Percentiles rank a stretch among this genome's conserved stretches.
Conservation (phyloP, 1,140 invertebrate genomes). For the Achroia grisella region DNA sequence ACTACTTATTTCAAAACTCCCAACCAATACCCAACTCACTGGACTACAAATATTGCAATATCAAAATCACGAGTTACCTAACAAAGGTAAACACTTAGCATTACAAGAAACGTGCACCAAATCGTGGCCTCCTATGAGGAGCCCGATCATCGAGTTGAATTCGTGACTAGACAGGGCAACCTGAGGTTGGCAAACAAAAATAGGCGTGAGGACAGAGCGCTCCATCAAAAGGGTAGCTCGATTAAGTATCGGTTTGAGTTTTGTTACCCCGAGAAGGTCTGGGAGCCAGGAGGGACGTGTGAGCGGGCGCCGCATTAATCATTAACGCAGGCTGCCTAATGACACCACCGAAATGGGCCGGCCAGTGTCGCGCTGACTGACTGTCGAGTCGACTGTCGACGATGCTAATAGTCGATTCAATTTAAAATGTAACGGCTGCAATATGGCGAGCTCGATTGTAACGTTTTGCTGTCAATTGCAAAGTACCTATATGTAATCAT, state of each 20-base stretch:
- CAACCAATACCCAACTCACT: no score
- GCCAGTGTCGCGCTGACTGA: slow-evolving; percentile 32
- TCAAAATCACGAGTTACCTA: no score
- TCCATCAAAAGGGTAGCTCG: slow-evolving; percentile 68
- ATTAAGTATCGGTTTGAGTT: slow-evolving; percentile 66
- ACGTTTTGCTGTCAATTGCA: not conserved
- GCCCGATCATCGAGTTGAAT: slow-evolving; percentile 23
- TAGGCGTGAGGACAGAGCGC: slow-evolving; percentile 35
- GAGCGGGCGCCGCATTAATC: slow-evolving; percentile 66
- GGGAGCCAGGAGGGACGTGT: slow-evolving; percentile 40
- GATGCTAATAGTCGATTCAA: no score
- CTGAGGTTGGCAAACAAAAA: slow-evolving; percentile 6
- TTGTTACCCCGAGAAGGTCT: slow-evolving; percentile 25
- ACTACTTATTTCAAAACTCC: no score
- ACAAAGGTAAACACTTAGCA: not conserved
- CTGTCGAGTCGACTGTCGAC: not conserved
- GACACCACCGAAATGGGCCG: slow-evolving; percentile 66
- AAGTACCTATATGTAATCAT: no score
- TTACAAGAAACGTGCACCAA: slow-evolving; percentile 32
- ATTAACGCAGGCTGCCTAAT: slow-evolving; percentile 70
- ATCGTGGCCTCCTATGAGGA: slow-evolving; percentile 21
- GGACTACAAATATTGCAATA: slow-evolving; percentile 11
- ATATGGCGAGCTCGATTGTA: not conserved
- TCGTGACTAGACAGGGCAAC: slow-evolving; percentile 30
- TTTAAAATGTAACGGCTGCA: no score